phyloP scores from a whole-genome alignment of 1,140 invertebrate species.

The Theocolax elegans region DNA sequence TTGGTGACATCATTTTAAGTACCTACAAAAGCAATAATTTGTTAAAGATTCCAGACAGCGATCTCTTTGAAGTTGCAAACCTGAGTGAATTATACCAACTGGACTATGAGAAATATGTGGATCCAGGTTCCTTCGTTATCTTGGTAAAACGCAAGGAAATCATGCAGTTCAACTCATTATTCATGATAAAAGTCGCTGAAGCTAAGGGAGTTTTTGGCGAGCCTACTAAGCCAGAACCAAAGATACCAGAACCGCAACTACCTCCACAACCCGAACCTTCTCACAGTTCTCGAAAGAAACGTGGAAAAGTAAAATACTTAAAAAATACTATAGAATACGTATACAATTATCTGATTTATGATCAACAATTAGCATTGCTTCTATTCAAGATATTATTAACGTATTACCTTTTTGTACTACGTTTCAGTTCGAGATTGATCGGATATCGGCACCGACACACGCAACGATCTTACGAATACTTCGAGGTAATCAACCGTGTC shows the following conservation, averaged over 20 bases:
- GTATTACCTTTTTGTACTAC: too few species aligned
- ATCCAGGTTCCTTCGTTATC: slow-evolving; percentile 77
- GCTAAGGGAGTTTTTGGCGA: slow-evolving; percentile 78
- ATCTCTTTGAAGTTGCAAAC: slow-evolving; percentile 74
- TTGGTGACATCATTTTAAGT: too few species aligned
- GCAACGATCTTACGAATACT: slow-evolving; percentile 55
- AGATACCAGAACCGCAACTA: slow-evolving; percentile 42
- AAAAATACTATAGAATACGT: too few species aligned
- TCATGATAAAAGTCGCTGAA: slow-evolving; percentile 83
- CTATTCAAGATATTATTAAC: too few species aligned
- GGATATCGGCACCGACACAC: slow-evolving; percentile 68
- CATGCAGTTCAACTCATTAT: slow-evolving; percentile 80
- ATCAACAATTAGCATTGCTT: too few species aligned
- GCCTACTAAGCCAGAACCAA: slow-evolving; percentile 50
- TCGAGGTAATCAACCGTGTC: slow-evolving; percentile 46
- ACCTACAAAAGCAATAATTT: too few species aligned
- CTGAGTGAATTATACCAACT: slow-evolving; percentile 54
- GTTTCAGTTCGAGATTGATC: slow-evolving; percentile 60
- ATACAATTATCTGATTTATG: too few species aligned
- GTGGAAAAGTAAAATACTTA: slow-evolving; percentile 9
- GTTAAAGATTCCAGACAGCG: slow-evolving; percentile 74
- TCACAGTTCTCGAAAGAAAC: slow-evolving; percentile 16
- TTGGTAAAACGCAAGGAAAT: slow-evolving; percentile 79
- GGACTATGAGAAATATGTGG: slow-evolving; percentile 51
- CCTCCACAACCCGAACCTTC: neutral